A percentile compares a stretch with the other conserved stretches of the same genome.
phyloP scores from a whole-genome alignment of 2,797 vertebrate genomes.

The Chelmon rostratus region DNA sequence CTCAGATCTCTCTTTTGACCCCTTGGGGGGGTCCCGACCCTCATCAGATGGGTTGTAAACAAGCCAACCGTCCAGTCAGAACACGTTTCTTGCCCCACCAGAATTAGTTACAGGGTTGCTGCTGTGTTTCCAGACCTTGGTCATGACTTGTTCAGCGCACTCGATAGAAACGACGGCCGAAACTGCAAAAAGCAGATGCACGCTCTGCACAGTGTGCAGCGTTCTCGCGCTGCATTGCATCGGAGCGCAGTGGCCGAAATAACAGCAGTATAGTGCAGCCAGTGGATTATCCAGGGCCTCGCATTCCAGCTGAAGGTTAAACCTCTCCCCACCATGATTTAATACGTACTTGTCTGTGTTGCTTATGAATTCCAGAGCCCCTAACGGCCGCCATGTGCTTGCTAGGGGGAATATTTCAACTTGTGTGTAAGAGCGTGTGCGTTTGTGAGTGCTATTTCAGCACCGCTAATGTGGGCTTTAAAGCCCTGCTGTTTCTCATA shows the following conservation, averaged over 20 bases:
- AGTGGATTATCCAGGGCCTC: conserved; percentile 72
- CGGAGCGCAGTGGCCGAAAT: conserved; percentile 29
- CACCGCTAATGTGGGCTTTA: conserved; percentile 29
- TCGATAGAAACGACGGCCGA: neutral
- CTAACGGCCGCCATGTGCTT: conserved; percentile 70
- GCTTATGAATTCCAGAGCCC: conserved; percentile 83
- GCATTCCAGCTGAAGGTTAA: conserved; percentile 83
- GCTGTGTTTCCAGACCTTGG: neutral
- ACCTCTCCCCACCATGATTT: conserved; percentile 80
- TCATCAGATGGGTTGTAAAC: neutral
- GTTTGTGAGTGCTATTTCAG: conserved; percentile 31
- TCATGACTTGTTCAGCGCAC: neutral
- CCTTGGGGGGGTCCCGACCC: neutral
- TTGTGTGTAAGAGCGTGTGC: conserved; percentile 36
- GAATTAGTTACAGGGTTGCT: neutral
- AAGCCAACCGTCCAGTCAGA: neutral
- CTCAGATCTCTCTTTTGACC: neutral
- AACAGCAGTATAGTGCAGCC: conserved; percentile 60
- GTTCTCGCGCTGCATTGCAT: conserved; percentile 18
- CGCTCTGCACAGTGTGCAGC: conserved; percentile 7
- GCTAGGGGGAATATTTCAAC: conserved; percentile 72
- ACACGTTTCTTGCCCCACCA: neutral
- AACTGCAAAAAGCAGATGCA: conserved; percentile 2
- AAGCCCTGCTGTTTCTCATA: conserved; percentile 43
- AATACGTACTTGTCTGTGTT: conserved; percentile 79